Conservation (phyloP, 2,888 invertebrate species). For the Lacanobia oleracea region DNA sequence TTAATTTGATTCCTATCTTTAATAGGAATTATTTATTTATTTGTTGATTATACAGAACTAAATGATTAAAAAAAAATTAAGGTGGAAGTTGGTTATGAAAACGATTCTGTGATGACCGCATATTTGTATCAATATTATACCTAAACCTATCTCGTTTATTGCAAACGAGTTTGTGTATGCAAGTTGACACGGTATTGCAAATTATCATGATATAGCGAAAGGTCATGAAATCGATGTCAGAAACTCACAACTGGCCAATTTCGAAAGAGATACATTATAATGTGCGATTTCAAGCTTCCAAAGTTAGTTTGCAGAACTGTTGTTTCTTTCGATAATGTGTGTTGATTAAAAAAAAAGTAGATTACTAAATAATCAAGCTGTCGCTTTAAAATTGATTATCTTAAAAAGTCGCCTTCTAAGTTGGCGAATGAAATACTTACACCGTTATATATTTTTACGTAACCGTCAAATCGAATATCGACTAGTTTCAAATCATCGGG, state of each 20-base stretch:
- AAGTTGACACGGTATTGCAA: slow-evolving; percentile 49
- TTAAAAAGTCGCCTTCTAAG: too few species aligned
- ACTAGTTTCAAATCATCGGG: neutral
- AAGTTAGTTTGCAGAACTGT: neutral
- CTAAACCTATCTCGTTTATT: neutral
- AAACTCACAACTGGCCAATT: slow-evolving; percentile 46
- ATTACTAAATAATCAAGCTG: neutral
- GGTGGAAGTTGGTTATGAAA: too few species aligned
- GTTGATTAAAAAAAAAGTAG: neutral
- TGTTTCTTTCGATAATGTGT: neutral
- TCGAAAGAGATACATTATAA: slow-evolving; percentile 34
- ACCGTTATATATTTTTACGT: neutral
- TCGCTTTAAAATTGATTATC: neutral
- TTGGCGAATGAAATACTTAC: too few species aligned
- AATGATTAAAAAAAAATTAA: too few species aligned
- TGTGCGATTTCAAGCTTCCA: neutral
- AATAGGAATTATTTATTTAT: neutral
- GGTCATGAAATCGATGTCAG: slow-evolving; percentile 66
- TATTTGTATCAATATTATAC: neutral
- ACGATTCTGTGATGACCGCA: neutral
- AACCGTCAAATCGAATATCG: neutral
- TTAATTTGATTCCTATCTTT: neutral
- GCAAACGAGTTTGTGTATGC: slow-evolving; percentile 4
- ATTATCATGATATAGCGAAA: slow-evolving; percentile 50
- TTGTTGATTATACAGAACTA: neutral